Conservation (phyloP, 2,797 vertebrate species). For the Pantherophis alleghaniensis region DNA sequence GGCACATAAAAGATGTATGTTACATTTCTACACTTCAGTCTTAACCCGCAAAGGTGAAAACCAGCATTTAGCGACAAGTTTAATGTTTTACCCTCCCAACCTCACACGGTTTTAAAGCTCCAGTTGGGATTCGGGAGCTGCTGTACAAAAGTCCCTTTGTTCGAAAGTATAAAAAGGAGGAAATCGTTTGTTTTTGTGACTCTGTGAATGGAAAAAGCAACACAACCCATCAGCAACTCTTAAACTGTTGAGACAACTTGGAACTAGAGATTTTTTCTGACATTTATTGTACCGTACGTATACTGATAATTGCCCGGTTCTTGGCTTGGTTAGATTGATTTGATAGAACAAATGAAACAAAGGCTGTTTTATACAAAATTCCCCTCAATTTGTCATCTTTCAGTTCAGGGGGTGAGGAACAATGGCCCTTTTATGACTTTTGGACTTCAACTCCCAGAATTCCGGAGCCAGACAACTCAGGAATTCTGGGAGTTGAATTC, state of each 20-base stretch:
- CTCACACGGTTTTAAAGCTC: not conserved
- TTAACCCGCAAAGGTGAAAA: not conserved
- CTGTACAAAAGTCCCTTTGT: not conserved
- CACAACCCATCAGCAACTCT: not conserved
- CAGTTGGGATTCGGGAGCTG: not conserved
- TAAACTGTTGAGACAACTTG: not conserved
- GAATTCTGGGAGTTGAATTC: not conserved
- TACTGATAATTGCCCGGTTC: not conserved
- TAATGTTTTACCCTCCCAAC: not conserved
- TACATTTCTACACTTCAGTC: not conserved
- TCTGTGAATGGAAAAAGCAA: not conserved
- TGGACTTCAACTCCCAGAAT: too few species aligned
- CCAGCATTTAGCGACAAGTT: not conserved
- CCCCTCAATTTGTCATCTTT: not conserved
- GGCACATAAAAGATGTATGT: too few species aligned
- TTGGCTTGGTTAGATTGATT: not conserved
- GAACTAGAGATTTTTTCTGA: not conserved
- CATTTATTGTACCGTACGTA: accelerated
- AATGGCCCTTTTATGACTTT: too few species aligned
- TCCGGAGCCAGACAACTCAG: too few species aligned
- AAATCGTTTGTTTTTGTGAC: not conserved
- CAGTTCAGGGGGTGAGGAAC: too few species aligned
- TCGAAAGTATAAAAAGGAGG: not conserved
- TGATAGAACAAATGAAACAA: conserved; percentile 17
- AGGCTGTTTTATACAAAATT: not conserved